phyloP scores from a whole-genome alignment of 2,113 vertebrate species.

The Aspiorhynchus laticeps region DNA sequence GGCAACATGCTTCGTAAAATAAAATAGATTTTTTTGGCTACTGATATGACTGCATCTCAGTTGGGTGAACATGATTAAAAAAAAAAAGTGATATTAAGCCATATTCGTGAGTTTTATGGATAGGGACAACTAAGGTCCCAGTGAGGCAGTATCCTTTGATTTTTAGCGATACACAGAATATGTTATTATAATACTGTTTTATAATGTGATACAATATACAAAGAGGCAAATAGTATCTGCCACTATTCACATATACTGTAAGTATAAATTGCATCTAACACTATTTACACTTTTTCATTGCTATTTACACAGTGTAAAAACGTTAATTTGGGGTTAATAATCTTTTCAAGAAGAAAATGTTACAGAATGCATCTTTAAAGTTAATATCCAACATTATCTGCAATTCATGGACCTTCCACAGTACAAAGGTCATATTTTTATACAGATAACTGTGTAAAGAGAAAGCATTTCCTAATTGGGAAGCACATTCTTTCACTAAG shows the following conservation, averaged over 20 bases:
- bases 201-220: neutral
- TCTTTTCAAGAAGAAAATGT: neutral
- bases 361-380: neutral
- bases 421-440: neutral
- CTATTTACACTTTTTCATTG: neutral
- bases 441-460: neutral
- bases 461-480: constrained; percentile 18
- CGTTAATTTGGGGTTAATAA: neutral
- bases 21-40: neutral
- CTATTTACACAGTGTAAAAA: no score
- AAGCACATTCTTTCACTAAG: neutral
- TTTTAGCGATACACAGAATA: neutral
- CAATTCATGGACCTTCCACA: neutral
- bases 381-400: neutral
- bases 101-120: neutral
- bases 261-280: neutral
- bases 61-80: neutral
- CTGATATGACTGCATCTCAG: neutral
- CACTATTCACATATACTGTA: neutral
- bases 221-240: neutral
- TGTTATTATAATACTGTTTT: neutral
- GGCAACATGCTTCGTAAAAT: neutral
- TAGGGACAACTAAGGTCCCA: neutral
- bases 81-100: no score
- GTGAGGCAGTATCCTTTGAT: neutral